A percentile compares a stretch with the other conserved stretches of the same genome.
Conservation (phyloP, 2,113 vertebrate genomes). For the Atractosteus spatula region DNA sequence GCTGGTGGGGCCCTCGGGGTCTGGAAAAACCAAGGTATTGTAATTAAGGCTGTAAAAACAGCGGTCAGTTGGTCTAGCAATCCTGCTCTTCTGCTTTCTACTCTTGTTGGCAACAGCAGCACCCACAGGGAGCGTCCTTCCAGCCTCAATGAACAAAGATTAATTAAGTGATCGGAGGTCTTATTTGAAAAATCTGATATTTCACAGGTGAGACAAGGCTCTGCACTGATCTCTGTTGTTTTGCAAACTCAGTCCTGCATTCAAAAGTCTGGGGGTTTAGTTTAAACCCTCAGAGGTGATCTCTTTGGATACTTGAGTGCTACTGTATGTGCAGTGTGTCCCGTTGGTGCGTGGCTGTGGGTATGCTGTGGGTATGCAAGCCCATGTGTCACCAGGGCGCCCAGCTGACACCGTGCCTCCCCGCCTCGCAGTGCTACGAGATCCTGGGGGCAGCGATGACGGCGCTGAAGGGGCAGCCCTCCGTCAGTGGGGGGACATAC, state of each 20-base stretch:
- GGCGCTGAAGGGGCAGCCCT: constrained; percentile 76
- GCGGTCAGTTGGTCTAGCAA: no score
- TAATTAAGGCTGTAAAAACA: no score
- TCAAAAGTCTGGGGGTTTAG: no score
- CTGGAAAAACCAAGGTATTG: constrained; percentile 84
- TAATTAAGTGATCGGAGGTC: no score
- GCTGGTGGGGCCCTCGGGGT: constrained; percentile 85
- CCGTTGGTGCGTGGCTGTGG: constrained; percentile 3
- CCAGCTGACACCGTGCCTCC: no score
- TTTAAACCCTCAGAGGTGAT: not conserved
- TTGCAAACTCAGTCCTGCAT: no score
- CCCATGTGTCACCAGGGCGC: no score
- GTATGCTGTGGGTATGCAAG: not conserved
- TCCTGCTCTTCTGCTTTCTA: constrained; percentile 1
- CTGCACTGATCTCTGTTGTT: no score
- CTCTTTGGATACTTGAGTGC: not conserved
- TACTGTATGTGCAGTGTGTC: no score
- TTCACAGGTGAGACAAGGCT: not conserved
- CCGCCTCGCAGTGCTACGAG: constrained; percentile 76
- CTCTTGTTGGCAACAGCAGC: no score
- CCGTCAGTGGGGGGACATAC: constrained; percentile 79
- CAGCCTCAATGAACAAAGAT: no score
- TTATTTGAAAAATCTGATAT: not conserved
- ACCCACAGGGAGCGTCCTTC: no score
- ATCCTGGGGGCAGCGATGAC: constrained; percentile 81